Percentiles rank a stretch among this genome's conserved stretches.
phyloP scores from a whole-genome alignment of 2,888 invertebrate species.

The Cyrtodaria siliqua region DNA sequence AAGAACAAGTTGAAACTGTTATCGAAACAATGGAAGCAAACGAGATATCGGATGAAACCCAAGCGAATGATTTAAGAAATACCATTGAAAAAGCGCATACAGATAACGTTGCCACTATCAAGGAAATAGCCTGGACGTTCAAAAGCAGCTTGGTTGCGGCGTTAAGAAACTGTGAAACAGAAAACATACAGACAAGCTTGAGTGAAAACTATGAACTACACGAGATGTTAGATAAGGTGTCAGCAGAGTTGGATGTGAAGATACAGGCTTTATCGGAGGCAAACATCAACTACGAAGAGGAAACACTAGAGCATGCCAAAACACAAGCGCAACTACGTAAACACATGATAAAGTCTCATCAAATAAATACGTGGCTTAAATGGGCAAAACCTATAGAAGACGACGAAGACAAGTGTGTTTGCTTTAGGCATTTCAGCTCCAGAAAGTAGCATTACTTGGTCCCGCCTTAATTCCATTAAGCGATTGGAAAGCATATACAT shows the following conservation, averaged over 20 bases:
- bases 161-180: constrained; percentile 12
- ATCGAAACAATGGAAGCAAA: not conserved
- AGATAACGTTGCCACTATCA: not conserved
- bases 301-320: constrained; percentile 27
- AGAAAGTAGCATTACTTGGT: too few species aligned
- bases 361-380: constrained; percentile 50
- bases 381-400: constrained; percentile 42
- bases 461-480: too few species aligned
- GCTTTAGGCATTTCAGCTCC: constrained; percentile 30
- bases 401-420: constrained; percentile 35
- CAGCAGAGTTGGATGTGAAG: constrained; percentile 25
- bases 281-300: constrained; percentile 22
- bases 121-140: not conserved
- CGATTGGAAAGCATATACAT: too few species aligned
- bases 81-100: not conserved
- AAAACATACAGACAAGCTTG: constrained; percentile 5
- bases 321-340: constrained; percentile 30
- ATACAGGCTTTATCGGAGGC: constrained; percentile 5
- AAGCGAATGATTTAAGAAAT: constrained; percentile 2
- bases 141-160: not conserved
- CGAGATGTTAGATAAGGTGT: constrained; percentile 13
- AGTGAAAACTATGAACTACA: constrained; percentile 18
- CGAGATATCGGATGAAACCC: not conserved
- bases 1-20: constrained; percentile 1
- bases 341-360: constrained; percentile 20